phyloP scores from a whole-genome alignment of 2,888 invertebrate genomes.

The Barypeithes pellucidus region DNA sequence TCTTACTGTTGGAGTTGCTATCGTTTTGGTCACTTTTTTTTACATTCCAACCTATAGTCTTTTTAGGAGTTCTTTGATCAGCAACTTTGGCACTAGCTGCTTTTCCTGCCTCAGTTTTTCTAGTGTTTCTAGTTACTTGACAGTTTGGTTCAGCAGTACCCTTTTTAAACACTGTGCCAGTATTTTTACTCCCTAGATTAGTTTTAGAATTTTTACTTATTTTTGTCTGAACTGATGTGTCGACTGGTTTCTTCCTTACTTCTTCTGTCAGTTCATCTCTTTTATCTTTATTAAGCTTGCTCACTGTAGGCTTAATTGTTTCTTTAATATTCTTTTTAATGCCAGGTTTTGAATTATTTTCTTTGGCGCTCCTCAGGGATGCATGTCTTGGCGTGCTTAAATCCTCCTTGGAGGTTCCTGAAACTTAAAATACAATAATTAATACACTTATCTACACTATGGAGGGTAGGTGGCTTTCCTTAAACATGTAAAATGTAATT shows the following conservation, averaged over 20 bases:
- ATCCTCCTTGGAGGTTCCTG: background rate
- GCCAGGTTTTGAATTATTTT: background rate
- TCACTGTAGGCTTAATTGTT: background rate
- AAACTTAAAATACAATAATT: background rate
- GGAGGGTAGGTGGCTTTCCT: no score
- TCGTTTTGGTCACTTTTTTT: background rate
- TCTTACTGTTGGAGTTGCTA: background rate
- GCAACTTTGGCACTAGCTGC: background rate
- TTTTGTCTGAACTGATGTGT: background rate
- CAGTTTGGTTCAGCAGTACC: no score
- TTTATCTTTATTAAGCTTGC: constrained; percentile 1
- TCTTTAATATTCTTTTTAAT: constrained; percentile 11
- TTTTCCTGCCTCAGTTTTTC: background rate
- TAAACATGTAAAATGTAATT: no score
- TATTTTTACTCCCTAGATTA: background rate
- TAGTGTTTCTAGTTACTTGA: background rate
- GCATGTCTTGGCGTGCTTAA: background rate
- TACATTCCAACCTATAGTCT: background rate
- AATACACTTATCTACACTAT: no score
- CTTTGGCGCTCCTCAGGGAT: background rate
- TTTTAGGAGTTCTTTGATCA: background rate
- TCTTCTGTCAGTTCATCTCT: background rate
- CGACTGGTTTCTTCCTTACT: background rate
- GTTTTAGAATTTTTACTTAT: background rate
- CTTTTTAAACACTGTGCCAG: background rate